Percentiles rank a stretch among this genome's conserved stretches.
Evolutionary conservation across 2,888 invertebrate species (phyloP).

Genomic region (Lycia hirtaria): DNA sequence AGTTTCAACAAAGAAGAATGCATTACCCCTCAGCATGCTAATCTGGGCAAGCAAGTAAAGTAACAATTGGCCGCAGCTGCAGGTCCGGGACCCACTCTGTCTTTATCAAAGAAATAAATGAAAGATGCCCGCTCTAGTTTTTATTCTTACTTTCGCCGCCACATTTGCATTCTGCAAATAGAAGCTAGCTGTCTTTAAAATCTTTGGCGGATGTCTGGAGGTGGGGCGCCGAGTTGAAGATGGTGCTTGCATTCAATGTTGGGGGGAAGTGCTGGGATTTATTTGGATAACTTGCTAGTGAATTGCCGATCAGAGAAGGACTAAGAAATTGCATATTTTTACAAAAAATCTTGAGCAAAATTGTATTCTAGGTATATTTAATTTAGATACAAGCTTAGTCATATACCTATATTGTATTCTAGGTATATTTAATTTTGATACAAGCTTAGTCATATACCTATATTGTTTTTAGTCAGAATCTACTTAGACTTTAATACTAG

Average conservation of each 20-base stretch:
- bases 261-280: background rate
- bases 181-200: slow-evolving; percentile 57
- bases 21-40: slow-evolving; percentile 63
- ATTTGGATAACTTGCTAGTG: background rate
- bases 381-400: no score
- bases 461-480: no score
- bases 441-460: no score
- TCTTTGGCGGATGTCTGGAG: slow-evolving; percentile 43
- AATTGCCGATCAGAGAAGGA: background rate
- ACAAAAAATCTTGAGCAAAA: no score
- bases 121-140: slow-evolving; percentile 53
- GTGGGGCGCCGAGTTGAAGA: no score
- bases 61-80: slow-evolving; percentile 77
- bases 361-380: no score
- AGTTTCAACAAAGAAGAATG: slow-evolving; percentile 63
- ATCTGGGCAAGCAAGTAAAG: slow-evolving; percentile 58
- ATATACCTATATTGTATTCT: no score
- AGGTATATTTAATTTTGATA: no score
- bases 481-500: no score
- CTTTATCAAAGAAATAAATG: slow-evolving; percentile 73
- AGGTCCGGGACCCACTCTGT: slow-evolving; percentile 57
- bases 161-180: slow-evolving; percentile 70
- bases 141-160: slow-evolving; percentile 63
- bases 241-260: slow-evolving; percentile 5
- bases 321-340: background rate